These are phyloP conservation scores for Trachelus tabidus DNA, from an alignment of 2,888 invertebrate species.

Conservation along the genomic window DNA sequence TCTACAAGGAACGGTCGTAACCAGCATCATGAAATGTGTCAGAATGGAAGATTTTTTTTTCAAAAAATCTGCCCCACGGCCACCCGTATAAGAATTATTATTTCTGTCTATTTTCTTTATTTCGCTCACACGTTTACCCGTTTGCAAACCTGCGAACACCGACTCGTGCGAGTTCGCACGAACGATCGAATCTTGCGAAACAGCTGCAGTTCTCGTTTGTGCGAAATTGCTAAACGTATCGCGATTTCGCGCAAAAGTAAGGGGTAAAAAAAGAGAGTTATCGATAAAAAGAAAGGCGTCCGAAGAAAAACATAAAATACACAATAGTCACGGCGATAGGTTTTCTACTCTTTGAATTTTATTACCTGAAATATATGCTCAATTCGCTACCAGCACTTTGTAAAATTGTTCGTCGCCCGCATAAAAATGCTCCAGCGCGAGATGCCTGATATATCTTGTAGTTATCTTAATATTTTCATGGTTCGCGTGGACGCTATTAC, in stretches of 20 bases:
- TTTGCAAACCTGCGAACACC: background rate
- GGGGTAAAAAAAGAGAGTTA: background rate
- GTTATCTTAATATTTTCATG: background rate
- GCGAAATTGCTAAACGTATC: background rate
- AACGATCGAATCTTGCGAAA: background rate
- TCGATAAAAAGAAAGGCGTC: background rate
- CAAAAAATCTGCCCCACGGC: background rate
- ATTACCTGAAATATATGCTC: background rate
- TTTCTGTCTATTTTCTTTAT: background rate
- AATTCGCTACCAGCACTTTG: background rate
- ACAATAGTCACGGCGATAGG: background rate
- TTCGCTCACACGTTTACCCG: background rate
- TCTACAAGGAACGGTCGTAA: conserved; percentile 1
- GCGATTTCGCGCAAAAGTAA: background rate
- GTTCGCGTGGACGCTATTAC: background rate
- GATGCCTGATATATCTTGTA: background rate
- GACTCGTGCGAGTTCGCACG: background rate
- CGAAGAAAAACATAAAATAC: background rate
- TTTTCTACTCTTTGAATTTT: background rate
- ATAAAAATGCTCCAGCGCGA: background rate
- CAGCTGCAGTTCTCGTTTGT: background rate
- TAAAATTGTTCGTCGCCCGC: background rate
- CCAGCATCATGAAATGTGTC: background rate
- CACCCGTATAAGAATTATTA: background rate
- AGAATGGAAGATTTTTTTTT: background rate